Evolutionary conservation across 2,888 invertebrate species (phyloP).

Genomic region (Drosophila pegasa): DNA sequence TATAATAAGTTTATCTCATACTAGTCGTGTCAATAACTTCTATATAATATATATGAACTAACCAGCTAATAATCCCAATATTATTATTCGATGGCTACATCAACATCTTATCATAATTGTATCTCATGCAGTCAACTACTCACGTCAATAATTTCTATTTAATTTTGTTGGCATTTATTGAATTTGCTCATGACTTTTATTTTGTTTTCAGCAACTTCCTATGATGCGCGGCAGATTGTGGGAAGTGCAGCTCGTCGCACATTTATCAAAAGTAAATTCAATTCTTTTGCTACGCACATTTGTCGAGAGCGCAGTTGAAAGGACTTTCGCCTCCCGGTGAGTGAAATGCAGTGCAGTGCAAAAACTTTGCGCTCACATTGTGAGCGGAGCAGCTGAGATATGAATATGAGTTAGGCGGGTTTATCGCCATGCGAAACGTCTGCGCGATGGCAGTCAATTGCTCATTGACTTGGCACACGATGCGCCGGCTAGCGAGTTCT

Average conservation of each 20-base stretch:
- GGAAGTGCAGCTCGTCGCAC: neutral
- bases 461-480: conserved; percentile 69
- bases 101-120: neutral
- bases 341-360: conserved; percentile 32
- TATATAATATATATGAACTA: too few relatives aligned
- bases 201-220: neutral
- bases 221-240: neutral
- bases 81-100: neutral
- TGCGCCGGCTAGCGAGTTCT: conserved; percentile 46
- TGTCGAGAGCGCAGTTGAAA: conserved; percentile 40
- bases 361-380: conserved; percentile 50
- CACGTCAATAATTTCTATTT: neutral
- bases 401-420: conserved; percentile 46
- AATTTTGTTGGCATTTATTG: neutral
- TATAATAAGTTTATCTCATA: neutral
- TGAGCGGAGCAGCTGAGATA: conserved; percentile 49
- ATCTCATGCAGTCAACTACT: neutral
- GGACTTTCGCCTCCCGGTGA: conserved; percentile 12
- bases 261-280: conserved; percentile 20
- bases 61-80: neutral
- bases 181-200: neutral
- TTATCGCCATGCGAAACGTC: conserved; percentile 33
- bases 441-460: conserved; percentile 65
- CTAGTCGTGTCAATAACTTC: neutral
- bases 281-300: conserved; percentile 11